Percentiles rank a stretch among this genome's conserved stretches.
phyloP scores from a whole-genome alignment of 2,113 vertebrate genomes.

The Nothocercus julius region DNA sequence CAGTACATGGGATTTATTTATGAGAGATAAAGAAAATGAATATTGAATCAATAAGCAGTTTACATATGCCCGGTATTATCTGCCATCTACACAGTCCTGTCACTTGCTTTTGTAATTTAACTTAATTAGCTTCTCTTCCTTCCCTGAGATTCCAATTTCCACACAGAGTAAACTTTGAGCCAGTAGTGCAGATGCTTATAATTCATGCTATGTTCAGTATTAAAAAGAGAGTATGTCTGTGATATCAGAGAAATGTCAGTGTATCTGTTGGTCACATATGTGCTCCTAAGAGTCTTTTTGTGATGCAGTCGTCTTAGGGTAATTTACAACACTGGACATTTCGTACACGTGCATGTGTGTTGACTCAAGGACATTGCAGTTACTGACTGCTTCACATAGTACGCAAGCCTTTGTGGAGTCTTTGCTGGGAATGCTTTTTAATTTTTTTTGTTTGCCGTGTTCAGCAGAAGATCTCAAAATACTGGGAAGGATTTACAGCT shows the following conservation, averaged over 20 bases:
- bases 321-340: not conserved
- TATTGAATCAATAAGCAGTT: not conserved
- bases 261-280: not conserved
- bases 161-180: not conserved
- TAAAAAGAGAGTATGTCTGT: not conserved
- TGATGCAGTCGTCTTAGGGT: not conserved
- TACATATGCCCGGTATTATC: fast-evolving
- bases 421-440: not conserved
- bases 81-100: fast-evolving
- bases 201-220: not conserved
- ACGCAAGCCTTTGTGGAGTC: not conserved
- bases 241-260: not conserved
- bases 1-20: not conserved
- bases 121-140: conserved; percentile 6
- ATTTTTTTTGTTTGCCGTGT: not conserved
- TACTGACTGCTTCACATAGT: not conserved
- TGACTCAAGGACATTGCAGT: not conserved
- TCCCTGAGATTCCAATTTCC: not conserved
- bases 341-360: not conserved
- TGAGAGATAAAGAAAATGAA: not conserved
- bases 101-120: conserved; percentile 19
- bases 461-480: not conserved
- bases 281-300: not conserved
- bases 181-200: not conserved
- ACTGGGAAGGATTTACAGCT: not conserved